Percentiles rank a stretch among this genome's conserved stretches.
phyloP scores from a whole-genome alignment of 2,888 invertebrate species.

The Arenicola marina region DNA sequence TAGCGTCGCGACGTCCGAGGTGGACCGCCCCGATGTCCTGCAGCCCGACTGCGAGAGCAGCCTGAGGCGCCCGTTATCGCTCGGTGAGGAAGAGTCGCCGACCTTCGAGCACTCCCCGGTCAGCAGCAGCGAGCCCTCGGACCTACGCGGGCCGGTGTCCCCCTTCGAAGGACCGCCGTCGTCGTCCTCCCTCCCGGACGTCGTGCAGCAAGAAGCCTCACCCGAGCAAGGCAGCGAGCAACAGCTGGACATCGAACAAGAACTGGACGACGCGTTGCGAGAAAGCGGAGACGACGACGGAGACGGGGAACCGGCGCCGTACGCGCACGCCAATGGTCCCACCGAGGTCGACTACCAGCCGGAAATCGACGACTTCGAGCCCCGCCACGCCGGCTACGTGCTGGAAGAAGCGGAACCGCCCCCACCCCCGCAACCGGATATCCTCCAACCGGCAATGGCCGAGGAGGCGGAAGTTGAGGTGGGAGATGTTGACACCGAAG shows the following conservation, averaged over 20 bases:
- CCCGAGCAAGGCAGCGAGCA: not conserved
- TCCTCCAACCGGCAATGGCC: not conserved
- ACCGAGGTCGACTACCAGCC: constrained; percentile 65
- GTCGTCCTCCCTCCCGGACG: constrained; percentile 18
- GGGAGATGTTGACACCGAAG: constrained; percentile 51
- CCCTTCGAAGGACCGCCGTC: constrained; percentile 21
- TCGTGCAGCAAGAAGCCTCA: not conserved
- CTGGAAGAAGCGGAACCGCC: constrained; percentile 5
- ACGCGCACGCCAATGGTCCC: constrained; percentile 62
- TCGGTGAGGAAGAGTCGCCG: constrained; percentile 35
- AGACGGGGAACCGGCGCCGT: constrained; percentile 4
- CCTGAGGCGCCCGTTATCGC: not conserved
- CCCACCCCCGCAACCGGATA: not conserved
- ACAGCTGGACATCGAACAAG: not conserved
- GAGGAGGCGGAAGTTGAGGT: not conserved
- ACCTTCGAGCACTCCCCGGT: constrained; percentile 49
- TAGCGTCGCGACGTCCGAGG: not conserved
- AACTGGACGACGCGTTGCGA: not conserved
- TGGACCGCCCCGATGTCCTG: not conserved
- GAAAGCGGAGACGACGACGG: not conserved
- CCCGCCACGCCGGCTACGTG: constrained; percentile 3
- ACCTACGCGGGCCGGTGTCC: constrained; percentile 29
- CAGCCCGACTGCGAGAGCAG: not conserved
- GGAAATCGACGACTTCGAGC: constrained; percentile 49
- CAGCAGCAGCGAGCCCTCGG: constrained; percentile 49